Conservation (phyloP, 2,888 invertebrate species). For the Lordiphosa fenestrarum region DNA sequence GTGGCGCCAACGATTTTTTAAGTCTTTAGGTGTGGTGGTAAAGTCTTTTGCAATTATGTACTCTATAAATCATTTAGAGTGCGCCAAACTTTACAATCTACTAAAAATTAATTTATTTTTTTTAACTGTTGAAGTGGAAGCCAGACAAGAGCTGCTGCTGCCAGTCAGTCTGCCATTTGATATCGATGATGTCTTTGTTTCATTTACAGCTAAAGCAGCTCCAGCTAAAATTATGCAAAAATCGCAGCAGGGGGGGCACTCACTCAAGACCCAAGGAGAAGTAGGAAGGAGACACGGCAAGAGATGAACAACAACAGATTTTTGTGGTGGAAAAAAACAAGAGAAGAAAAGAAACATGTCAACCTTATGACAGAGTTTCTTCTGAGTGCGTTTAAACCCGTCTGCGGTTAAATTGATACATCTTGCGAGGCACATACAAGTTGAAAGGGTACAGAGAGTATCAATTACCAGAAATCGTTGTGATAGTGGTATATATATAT, state of each 20-base stretch:
- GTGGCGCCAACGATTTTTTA: too few species aligned
- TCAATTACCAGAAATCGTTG: slow-evolving; percentile 7
- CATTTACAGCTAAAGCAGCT: slow-evolving; percentile 45
- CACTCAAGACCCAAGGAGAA: slow-evolving; percentile 14
- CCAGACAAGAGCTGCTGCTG: slow-evolving; percentile 48
- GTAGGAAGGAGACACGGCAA: slow-evolving; percentile 2
- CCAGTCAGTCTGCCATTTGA: slow-evolving; percentile 51
- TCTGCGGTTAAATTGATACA: slow-evolving; percentile 6
- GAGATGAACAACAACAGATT: slow-evolving; percentile 35
- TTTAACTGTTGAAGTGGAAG: slow-evolving; percentile 37
- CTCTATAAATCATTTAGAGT: background rate
- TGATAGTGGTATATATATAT: background rate
- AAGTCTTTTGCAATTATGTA: too few species aligned
- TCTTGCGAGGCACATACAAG: background rate
- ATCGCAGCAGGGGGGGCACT: slow-evolving; percentile 55
- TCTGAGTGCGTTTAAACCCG: slow-evolving; percentile 12
- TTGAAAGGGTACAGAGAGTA: slow-evolving; percentile 6
- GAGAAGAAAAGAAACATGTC: slow-evolving; percentile 52
- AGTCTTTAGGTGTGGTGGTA: too few species aligned
- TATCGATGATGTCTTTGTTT: slow-evolving; percentile 75
- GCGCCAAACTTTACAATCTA: background rate
- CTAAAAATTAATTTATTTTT: slow-evolving; percentile 1
- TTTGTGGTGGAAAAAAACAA: slow-evolving; percentile 23
- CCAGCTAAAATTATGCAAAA: slow-evolving; percentile 61
- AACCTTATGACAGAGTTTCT: slow-evolving; percentile 23